phyloP scores from a whole-genome alignment of 2,113 vertebrate species.

The Eudyptes chrysolophus region DNA sequence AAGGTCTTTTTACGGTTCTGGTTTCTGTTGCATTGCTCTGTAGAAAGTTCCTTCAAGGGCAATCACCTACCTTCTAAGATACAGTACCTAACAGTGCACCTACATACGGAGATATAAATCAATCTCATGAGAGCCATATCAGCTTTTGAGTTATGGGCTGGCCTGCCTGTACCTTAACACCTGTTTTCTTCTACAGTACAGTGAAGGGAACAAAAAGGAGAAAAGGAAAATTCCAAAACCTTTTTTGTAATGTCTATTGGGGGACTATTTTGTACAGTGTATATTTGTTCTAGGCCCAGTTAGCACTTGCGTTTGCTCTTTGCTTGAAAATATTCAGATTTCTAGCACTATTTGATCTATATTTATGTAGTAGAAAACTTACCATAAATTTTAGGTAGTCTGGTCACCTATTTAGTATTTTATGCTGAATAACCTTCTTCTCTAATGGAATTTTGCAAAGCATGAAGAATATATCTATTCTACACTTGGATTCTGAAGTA shows the following conservation, averaged over 20 bases:
- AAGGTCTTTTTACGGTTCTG: neutral
- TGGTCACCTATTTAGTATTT: neutral
- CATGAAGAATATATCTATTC: neutral
- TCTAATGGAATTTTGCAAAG: neutral
- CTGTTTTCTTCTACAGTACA: neutral
- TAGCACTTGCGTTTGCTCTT: neutral
- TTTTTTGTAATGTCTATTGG: neutral
- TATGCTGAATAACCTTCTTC: neutral
- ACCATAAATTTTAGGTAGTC: neutral
- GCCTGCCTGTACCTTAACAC: neutral
- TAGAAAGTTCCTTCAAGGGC: neutral
- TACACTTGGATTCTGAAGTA: neutral
- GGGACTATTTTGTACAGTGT: neutral
- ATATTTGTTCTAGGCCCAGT: neutral
- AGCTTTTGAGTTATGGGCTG: neutral
- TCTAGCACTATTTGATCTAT: neutral
- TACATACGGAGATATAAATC: neutral
- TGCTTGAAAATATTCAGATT: neutral
- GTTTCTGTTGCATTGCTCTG: neutral
- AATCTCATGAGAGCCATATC: neutral
- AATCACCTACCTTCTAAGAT: neutral
- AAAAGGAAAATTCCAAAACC: neutral
- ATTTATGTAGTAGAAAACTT: neutral
- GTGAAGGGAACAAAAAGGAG: neutral
- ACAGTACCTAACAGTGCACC: neutral